Percentiles rank a stretch among this genome's conserved stretches.
phyloP scores from a whole-genome alignment of 1,140 invertebrate genomes.

The Temnothorax curvispinosus region DNA sequence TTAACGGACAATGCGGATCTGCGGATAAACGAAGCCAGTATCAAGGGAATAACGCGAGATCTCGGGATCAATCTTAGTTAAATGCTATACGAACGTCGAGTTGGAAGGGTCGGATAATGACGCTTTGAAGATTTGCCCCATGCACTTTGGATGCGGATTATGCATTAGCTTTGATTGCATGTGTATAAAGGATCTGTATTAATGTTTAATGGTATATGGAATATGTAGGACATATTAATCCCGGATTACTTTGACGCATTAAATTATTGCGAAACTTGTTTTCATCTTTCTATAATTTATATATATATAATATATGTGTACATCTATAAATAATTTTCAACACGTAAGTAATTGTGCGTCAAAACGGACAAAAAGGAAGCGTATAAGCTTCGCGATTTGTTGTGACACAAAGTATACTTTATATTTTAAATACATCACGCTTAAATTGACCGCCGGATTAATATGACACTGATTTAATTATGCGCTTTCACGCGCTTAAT shows the following conservation, averaged over 20 bases:
- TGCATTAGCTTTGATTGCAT: conserved; percentile 16
- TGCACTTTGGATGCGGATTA: conserved; percentile 27
- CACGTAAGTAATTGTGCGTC: background rate
- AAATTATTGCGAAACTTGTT: conserved; percentile 7
- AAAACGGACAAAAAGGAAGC: background rate
- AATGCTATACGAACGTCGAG: conserved; percentile 15
- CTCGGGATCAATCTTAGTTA: conserved; percentile 50
- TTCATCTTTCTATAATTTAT: background rate
- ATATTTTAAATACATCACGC: background rate
- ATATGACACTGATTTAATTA: conserved; percentile 14
- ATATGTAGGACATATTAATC: background rate
- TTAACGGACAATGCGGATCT: conserved; percentile 34
- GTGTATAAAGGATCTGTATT: background rate
- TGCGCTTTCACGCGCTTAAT: conserved; percentile 12
- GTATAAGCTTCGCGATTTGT: background rate
- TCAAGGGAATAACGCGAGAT: conserved; percentile 33
- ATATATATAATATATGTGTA: background rate
- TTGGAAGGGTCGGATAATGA: conserved; percentile 3
- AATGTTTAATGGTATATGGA: background rate
- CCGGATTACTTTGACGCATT: background rate
- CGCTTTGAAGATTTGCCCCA: conserved; percentile 38
- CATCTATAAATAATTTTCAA: background rate
- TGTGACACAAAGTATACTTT: background rate
- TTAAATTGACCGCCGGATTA: background rate
- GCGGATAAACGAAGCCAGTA: conserved; percentile 8